phyloP scores from a whole-genome alignment of 2,113 vertebrate species.

The Myodes glareolus region DNA sequence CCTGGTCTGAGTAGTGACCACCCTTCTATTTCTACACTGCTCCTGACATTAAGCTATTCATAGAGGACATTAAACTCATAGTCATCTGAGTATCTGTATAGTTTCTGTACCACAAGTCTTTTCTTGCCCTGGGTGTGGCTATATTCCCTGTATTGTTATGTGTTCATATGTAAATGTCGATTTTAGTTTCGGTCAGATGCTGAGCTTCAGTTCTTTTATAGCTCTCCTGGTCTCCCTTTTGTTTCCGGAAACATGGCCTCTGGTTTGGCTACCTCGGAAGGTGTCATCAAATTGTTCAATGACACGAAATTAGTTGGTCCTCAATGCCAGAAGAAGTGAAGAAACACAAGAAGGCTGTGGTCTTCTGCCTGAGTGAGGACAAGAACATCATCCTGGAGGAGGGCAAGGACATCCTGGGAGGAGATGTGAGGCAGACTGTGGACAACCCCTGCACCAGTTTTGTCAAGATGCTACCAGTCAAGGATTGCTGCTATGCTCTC shows the following conservation, averaged over 20 bases:
- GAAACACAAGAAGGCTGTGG: neutral
- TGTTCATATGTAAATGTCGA: neutral
- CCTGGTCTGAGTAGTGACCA: neutral
- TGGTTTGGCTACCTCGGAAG: neutral
- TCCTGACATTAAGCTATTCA: neutral
- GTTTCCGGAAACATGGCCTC: neutral
- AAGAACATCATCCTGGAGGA: constrained; percentile 91
- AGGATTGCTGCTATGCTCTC: constrained; percentile 92
- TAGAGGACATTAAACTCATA: neutral
- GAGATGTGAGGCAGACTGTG: constrained; percentile 88
- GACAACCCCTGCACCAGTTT: constrained; percentile 89
- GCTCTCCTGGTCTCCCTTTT: neutral
- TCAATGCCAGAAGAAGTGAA: neutral
- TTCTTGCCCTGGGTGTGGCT: neutral
- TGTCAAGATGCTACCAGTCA: constrained; percentile 90
- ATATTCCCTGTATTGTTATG: neutral
- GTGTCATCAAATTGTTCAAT: neutral
- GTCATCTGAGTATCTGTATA: neutral
- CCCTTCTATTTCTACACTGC: neutral
- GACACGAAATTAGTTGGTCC: neutral
- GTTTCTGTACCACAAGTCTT: neutral
- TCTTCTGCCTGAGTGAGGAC: neutral
- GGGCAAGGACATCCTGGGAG: constrained; percentile 90
- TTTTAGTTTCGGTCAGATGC: neutral
- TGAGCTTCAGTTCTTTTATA: neutral